Base-by-base conservation (phyloP, 2,888 invertebrate genomes). In the Hirtodrosophila histrioides region DNA sequence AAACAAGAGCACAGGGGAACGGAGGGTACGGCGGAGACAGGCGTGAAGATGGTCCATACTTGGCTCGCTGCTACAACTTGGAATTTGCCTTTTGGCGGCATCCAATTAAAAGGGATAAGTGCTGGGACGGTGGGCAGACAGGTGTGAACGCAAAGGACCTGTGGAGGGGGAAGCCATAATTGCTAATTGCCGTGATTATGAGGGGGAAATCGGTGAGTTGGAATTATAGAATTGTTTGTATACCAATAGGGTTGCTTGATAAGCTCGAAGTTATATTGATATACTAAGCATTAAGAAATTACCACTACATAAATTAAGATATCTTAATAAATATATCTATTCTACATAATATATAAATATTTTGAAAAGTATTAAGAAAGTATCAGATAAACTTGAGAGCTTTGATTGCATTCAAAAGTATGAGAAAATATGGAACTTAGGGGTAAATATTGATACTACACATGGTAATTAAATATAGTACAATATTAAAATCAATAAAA, bases 41-140 rank as follows among this genome's bases (percentile, higher is more conserved):
- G 33, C 39, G 24, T 3, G 40, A 27, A 51, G 56, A 56, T 48
- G 60, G 57, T 58, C 71, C 67, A 67, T 67, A 70, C 66, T 73
- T 73, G 74, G 66, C 78, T 70, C 71, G 48, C 72, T 49, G 45
- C 64, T 71, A 65, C 51, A 66, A 65, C 41, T 55, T 45, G 44
- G 76, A 75, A 66, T 85, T 81, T 85, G 73, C 87, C 82, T 87
- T 80, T 82, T 78, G 78, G 72, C 76, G 73, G 68, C 63, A 70
- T 76, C 82, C 85, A 87, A 82, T 82, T 82, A 82, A 82, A 82
- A 78, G 73, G 85, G 78, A 87, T 87, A 85, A 82, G 67, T 50
- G 57, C 51, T 40, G 58, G 29, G 12, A 49, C 46, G 57, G 27
- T 75, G 75, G 61, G 68, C 58, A 63, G 69, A 67, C 78, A 84